phyloP scores from a whole-genome alignment of 2,888 invertebrate species.

The Lingula anatina region DNA sequence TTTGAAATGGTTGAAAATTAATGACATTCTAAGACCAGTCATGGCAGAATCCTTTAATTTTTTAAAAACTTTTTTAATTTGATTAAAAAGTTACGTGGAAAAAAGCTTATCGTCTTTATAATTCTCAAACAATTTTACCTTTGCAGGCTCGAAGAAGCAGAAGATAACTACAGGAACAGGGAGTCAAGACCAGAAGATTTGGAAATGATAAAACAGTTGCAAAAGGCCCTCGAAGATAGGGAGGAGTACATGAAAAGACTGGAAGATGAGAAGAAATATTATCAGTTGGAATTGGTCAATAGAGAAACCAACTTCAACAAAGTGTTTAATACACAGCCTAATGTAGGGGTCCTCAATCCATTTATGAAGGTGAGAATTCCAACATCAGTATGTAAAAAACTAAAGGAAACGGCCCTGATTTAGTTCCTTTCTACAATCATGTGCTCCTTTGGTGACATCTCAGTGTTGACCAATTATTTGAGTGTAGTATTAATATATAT shows the following conservation, averaged over 20 bases:
- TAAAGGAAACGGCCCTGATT: too few relatives aligned
- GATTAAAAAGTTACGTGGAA: too few relatives aligned
- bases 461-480: neutral
- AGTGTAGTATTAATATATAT: too few relatives aligned
- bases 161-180: slow-evolving; percentile 42
- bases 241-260: slow-evolving; percentile 42
- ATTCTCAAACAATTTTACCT: too few relatives aligned
- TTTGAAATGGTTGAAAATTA: neutral
- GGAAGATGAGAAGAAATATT: slow-evolving; percentile 51
- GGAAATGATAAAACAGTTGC: slow-evolving; percentile 39
- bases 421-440: neutral
- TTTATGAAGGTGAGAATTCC: slow-evolving; percentile 27
- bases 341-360: slow-evolving; percentile 51
- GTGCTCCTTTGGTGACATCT: neutral
- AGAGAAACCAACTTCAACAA: slow-evolving; percentile 53
- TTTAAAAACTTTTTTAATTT: too few relatives aligned
- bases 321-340: slow-evolving; percentile 47
- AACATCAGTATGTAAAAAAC: too few relatives aligned
- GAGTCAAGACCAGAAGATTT: slow-evolving; percentile 50
- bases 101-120: too few relatives aligned
- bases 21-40: too few relatives aligned
- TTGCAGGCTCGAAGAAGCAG: slow-evolving; percentile 45
- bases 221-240: slow-evolving; percentile 30
- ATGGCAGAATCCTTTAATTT: too few relatives aligned
- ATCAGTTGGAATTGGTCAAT: slow-evolving; percentile 51